Evolutionary conservation across 2,888 invertebrate species (phyloP).

Genomic region (Pomacea canaliculata): DNA sequence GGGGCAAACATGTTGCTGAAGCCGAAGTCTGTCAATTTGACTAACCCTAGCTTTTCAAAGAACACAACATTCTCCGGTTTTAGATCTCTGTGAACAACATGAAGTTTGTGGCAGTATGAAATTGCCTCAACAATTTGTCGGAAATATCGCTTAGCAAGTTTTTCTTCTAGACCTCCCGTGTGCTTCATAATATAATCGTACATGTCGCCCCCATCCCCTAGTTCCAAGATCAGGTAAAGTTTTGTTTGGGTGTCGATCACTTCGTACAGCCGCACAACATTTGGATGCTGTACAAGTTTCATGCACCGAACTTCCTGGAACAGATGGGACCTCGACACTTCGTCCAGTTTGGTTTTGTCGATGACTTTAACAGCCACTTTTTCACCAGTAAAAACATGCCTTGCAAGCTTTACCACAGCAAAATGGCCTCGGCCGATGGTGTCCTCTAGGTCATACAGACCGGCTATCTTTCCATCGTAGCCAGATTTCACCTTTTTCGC

Average conservation of each 20-base stretch:
- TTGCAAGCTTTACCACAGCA: constrained; percentile 96
- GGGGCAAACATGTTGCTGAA: constrained; percentile 90
- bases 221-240: constrained; percentile 87
- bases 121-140: constrained; percentile 97
- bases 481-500: constrained; percentile 53
- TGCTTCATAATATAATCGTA: constrained; percentile 99
- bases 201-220: constrained; percentile 98
- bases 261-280: constrained; percentile 97
- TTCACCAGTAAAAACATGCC: constrained; percentile 99
- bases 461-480: constrained; percentile 72
- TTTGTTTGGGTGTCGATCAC: constrained; percentile 99
- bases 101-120: constrained; percentile 94
- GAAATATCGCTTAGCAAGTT: constrained; percentile 84
- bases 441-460: constrained; percentile 96
- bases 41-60: constrained; percentile 95
- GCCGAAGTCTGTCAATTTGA: constrained; percentile 98
- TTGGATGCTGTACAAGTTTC: constrained; percentile 99
- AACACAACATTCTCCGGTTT: constrained; percentile 99
- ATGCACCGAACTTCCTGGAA: constrained; percentile 87
- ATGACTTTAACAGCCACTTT: constrained; percentile 98
- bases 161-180: constrained; percentile 80
- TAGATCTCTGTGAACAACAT: constrained; percentile 90
- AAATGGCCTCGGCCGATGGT: constrained; percentile 98
- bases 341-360: constrained; percentile 97
- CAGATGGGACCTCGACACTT: constrained; percentile 93